These are phyloP conservation scores for Morinoia aosen DNA, from an alignment of 2,888 invertebrate genomes.

Conservation along the genomic window DNA sequence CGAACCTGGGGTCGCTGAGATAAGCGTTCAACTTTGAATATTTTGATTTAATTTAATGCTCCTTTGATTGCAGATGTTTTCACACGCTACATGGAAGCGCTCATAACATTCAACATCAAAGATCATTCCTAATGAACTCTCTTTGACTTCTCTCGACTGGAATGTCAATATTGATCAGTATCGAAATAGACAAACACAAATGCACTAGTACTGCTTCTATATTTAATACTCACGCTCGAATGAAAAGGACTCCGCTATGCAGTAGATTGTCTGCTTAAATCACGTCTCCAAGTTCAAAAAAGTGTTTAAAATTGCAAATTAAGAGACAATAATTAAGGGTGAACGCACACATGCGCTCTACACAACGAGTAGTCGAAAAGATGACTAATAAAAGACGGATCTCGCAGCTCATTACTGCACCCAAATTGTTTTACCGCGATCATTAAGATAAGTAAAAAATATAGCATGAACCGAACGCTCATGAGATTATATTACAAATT, in stretches of 20 bases:
- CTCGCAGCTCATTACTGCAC: no score
- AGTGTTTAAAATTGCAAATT: not conserved
- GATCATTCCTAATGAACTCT: not conserved
- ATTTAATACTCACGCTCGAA: not conserved
- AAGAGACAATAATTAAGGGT: no score
- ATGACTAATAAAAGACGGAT: no score
- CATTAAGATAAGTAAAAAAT: no score
- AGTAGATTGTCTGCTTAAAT: not conserved
- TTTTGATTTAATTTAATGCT: not conserved
- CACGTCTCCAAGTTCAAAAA: not conserved
- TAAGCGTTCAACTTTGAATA: not conserved
- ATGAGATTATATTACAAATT: no score
- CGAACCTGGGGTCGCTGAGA: not conserved
- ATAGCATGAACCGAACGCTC: no score
- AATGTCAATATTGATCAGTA: not conserved
- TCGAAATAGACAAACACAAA: not conserved
- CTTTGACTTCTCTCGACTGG: not conserved
- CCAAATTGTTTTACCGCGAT: no score
- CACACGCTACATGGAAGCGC: not conserved
- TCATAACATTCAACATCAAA: not conserved
- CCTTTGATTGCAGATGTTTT: not conserved
- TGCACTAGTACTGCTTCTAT: not conserved
- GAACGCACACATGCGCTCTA: no score
- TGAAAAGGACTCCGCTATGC: not conserved
- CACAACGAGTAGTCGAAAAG: no score